A percentile compares a stretch with the other conserved stretches of the same genome.
phyloP scores from a whole-genome alignment of 2,797 vertebrate genomes.

The Clarias platycephalus region DNA sequence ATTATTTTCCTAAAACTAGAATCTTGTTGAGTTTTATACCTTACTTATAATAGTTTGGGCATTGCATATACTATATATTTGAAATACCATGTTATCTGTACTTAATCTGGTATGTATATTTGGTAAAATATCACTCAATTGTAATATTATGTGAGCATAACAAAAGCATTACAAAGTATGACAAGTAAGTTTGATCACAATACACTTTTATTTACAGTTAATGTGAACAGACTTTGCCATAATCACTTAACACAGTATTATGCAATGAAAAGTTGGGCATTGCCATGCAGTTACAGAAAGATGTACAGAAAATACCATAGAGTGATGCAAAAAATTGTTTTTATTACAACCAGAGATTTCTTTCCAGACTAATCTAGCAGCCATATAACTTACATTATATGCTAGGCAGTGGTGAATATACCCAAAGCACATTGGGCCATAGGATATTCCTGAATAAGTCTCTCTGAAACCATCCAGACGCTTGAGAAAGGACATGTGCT shows the following conservation, averaged over 20 bases:
- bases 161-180: conserved; percentile 8
- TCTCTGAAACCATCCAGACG: conserved; percentile 63
- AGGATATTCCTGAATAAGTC: conserved; percentile 62
- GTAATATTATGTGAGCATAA: not conserved
- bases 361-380: conserved; percentile 58
- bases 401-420: conserved; percentile 58
- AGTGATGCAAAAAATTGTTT: conserved; percentile 50
- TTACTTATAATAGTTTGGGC: not conserved
- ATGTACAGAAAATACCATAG: conserved; percentile 58
- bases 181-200: conserved; percentile 54
- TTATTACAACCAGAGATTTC: conserved; percentile 45
- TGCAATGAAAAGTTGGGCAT: conserved; percentile 51
- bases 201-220: conserved; percentile 79
- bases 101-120: not conserved
- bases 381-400: conserved; percentile 52
- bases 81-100: not conserved
- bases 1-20: not conserved
- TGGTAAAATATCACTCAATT: not conserved
- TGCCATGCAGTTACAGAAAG: conserved; percentile 68
- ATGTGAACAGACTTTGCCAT: conserved; percentile 66
- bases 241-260: conserved; percentile 71
- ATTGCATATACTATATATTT: not conserved
- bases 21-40: not conserved
- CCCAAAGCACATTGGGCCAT: conserved; percentile 51
- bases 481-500: conserved; percentile 55